Evolutionary conservation across 2,113 vertebrate genomes (phyloP).

Genomic region (Tragelaphus buxtoni): DNA sequence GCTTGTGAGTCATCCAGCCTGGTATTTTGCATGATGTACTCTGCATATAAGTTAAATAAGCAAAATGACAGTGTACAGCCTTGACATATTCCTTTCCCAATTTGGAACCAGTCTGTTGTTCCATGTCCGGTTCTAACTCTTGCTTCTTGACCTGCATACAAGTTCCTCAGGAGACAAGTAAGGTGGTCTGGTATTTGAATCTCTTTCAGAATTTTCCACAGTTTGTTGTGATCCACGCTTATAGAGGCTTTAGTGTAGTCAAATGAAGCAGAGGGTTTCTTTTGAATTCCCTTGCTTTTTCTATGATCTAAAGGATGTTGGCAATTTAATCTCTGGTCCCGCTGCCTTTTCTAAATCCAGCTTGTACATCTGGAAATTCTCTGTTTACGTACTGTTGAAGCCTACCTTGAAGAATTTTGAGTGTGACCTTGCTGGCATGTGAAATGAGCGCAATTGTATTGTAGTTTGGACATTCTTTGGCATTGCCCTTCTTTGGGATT

Average conservation of each 20-base stretch:
- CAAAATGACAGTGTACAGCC: background rate
- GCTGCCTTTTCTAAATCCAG: background rate
- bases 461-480: background rate
- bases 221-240: background rate
- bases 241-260: background rate
- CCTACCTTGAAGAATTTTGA: background rate
- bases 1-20: background rate
- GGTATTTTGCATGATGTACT: background rate
- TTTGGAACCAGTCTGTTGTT: background rate
- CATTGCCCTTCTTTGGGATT: background rate
- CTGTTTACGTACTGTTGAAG: background rate
- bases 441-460: background rate
- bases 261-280: background rate
- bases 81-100: background rate
- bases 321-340: background rate
- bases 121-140: background rate
- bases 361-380: background rate
- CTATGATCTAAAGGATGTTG: background rate
- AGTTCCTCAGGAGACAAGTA: background rate
- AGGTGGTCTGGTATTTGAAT: background rate
- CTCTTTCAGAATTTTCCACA: background rate
- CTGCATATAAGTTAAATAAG: background rate
- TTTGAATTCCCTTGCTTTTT: background rate
- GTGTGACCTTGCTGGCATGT: background rate
- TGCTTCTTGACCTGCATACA: background rate